Evolutionary conservation across 2,888 invertebrate species (phyloP), one percentile per base, ranked within the genome.

Genomic region (Stenichneumon culpator): DNA sequence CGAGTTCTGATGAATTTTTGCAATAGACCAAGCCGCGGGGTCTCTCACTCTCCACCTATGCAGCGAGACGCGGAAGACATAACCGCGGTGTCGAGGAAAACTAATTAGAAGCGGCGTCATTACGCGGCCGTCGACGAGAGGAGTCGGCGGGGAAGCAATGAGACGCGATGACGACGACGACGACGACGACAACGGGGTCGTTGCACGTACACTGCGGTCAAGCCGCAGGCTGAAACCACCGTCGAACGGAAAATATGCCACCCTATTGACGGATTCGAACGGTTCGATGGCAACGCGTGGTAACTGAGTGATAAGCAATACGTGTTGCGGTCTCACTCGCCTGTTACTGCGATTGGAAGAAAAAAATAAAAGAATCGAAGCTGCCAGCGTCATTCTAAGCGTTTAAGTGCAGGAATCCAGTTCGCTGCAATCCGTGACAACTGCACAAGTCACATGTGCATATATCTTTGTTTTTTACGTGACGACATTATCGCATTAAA

Each of bases 241-340:
- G 84, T 79, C 69, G 19, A 63, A 28, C 68, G 47, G 68, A 88
- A 87, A 84, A 88, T 85, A 82, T 73, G 74, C 79, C 73, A 54
- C 28, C 82, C 86, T 88, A 90, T 89, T 90, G 89, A 90, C 88
- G 86, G 87, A 90, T 89, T 87, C 86, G 54, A 85, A 88, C 83
- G 82, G 83, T 77, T 85, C 60, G 22, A 77, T 63, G 19, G 65
- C 52, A 77, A 67, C 60, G 77, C 77, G 84, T 63, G 69, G 63
- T 74, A 69, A 77, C 69, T 32, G 68, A 54, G 68, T 77, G 25
- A 67, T 70, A 86, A 84, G 67, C 77, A 75, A 79, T 84, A 82
- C 77, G 44, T 70, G 75, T 70, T 47, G 68, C 22, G 36, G 63
- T 73, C 63, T 14, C 63, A 63, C 73, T 69, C 68, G 69, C 83